A percentile compares a stretch with the other conserved stretches of the same genome.
These are phyloP conservation scores for Chloromyia formosa DNA, from an alignment of 2,888 invertebrate species.

Conservation along the genomic window DNA sequence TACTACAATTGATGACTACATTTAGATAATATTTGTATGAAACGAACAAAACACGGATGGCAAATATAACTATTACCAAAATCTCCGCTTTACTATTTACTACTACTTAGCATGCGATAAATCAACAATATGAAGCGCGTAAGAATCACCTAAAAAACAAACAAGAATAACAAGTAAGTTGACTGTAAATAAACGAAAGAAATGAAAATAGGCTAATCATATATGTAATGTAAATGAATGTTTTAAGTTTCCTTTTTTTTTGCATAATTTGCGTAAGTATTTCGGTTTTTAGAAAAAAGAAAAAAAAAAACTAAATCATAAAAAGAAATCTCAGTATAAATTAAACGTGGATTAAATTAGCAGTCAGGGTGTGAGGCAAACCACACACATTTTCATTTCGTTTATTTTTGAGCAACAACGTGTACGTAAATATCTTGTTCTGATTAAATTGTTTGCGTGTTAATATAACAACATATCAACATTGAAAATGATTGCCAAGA, in stretches of 20 bases:
- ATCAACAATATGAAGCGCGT: background rate
- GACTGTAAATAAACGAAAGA: background rate
- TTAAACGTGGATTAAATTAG: too few relatives aligned
- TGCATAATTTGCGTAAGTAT: too few relatives aligned
- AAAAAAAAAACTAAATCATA: too few relatives aligned
- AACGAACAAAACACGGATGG: too few relatives aligned
- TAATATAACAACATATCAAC: background rate
- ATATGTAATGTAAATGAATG: background rate
- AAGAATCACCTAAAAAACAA: background rate
- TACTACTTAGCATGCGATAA: background rate
- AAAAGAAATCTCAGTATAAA: too few relatives aligned
- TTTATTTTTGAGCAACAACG: background rate
- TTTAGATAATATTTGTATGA: too few relatives aligned
- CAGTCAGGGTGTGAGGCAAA: too few relatives aligned
- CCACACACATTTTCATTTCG: too few relatives aligned
- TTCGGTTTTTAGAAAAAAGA: too few relatives aligned
- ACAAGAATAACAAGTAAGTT: background rate
- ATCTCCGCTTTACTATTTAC: background rate
- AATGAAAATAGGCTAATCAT: background rate
- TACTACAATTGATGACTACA: too few relatives aligned
- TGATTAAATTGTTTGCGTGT: background rate
- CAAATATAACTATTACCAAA: background rate
- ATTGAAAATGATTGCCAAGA: conserved; percentile 10
- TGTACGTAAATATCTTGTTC: conserved; percentile 7
- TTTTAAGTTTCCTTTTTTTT: background rate